Evolutionary conservation across 2,113 vertebrate genomes (phyloP), one percentile per base, ranked within the genome.

Genomic region (Jacana jacana): DNA sequence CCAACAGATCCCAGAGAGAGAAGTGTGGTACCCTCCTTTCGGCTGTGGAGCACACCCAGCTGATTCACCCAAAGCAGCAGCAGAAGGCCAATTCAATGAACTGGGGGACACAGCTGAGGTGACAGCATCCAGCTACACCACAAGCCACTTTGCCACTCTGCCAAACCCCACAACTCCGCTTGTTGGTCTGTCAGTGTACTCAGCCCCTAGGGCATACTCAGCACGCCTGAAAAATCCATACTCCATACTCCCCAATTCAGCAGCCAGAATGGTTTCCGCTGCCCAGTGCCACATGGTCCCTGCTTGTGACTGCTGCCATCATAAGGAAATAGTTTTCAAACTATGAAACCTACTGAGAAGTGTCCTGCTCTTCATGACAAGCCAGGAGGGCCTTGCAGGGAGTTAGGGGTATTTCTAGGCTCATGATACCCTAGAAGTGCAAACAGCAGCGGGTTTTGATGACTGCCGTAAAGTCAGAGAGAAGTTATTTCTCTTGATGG

Each of bases 81-180:
- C 63, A 66, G 20, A 14, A 81, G 31, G 73, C 7, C 12, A 44
- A 9, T 2, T 23, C 28, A 35, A 20, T 4, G 12, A 58, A 44
- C 0, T 61, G 5, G 0, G 3, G 55, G 49, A 72, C 7, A 7
- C 0, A 1, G 25, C 2, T 2, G 9, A 85, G 55, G 44, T n/a
- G 60, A 55, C 24, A 31, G 48, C 13, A 64, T 28, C 49, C 70
- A 91, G 55, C 40, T 44, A n/a, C 23, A 35, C 31, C 37, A 48
- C 0, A 0, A 40, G 58, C 20, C n/a, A 28, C 44, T 14, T 39
- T 39, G 25, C 81, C 46, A 46, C 18, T 75, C 66, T 77, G 68
- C 46, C 76, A 86, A 7, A 4, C 51, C 58, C 20, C 37, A n/a
- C 1, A 23, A 6, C 61, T 42, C 27, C 61, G 37, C 9, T 10